Evolutionary conservation across 2,797 vertebrate species (phyloP).

Genomic region (Menidia menidia): DNA sequence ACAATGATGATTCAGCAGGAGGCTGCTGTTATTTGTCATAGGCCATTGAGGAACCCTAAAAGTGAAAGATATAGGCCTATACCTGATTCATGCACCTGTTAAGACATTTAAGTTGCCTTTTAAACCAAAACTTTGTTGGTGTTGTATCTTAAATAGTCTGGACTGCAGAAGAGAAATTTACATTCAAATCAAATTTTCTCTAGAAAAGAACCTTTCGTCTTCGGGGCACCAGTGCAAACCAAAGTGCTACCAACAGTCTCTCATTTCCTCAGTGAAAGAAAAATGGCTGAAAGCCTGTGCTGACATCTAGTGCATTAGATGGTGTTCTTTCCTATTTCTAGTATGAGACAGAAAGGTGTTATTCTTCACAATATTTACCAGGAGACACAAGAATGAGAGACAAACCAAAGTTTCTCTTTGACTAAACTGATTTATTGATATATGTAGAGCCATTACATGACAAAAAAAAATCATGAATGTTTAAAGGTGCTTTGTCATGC

Average conservation of each 20-base stretch:
- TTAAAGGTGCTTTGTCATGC: slow-evolving; percentile 41
- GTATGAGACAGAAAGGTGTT: background rate
- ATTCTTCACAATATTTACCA: background rate
- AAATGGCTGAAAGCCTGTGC: slow-evolving; percentile 35
- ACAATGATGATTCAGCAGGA: slow-evolving; percentile 21
- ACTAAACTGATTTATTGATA: slow-evolving; percentile 47
- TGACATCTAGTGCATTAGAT: slow-evolving; percentile 72
- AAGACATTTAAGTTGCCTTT: background rate
- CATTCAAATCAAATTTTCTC: too few relatives aligned
- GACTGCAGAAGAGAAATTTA: background rate
- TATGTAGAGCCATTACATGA: slow-evolving; percentile 13
- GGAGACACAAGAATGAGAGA: slow-evolving; percentile 12
- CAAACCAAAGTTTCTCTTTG: background rate
- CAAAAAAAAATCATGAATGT: slow-evolving; percentile 14
- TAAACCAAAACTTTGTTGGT: background rate
- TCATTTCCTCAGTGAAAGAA: background rate
- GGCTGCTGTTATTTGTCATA: background rate
- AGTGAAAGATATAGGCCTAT: background rate
- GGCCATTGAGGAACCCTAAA: slow-evolving; percentile 2
- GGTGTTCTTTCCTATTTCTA: slow-evolving; percentile 28
- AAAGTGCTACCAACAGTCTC: background rate
- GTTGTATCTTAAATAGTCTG: background rate
- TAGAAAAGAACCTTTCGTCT: too few relatives aligned
- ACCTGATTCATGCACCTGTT: background rate
- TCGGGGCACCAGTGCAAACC: too few relatives aligned